These are phyloP conservation scores for Diadophis punctatus DNA, from an alignment of 2,113 vertebrate genomes.

Conservation along the genomic window DNA sequence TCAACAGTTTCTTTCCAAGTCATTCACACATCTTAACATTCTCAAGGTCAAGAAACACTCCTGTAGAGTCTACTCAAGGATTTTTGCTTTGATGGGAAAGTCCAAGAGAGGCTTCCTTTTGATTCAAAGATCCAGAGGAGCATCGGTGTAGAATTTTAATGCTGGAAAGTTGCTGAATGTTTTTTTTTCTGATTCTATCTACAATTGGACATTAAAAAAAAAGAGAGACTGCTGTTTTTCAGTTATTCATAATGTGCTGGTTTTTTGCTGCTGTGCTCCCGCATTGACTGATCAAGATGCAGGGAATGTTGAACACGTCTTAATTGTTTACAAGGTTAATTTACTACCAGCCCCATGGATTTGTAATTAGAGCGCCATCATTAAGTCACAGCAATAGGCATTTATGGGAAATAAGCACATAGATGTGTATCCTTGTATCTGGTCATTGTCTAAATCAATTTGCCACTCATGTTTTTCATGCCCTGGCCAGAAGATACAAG, in stretches of 20 bases:
- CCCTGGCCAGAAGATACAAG: not conserved
- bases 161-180: not conserved
- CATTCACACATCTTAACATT: not conserved
- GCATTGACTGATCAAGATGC: constrained; percentile 40
- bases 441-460: constrained; percentile 18
- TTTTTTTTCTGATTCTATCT: not conserved
- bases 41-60: not conserved
- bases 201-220: not conserved
- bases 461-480: not conserved
- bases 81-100: not conserved
- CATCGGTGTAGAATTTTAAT: not conserved
- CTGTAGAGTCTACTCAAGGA: not conserved
- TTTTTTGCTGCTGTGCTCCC: not conserved
- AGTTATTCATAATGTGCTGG: not conserved
- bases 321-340: constrained; percentile 42
- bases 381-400: constrained; percentile 25
- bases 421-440: constrained; percentile 25
- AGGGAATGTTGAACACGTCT: rapidly evolving
- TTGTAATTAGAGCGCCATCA: constrained; percentile 49
- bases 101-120: not conserved
- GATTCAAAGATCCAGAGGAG: not conserved
- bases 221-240: not conserved
- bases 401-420: constrained; percentile 28
- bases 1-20: not conserved
- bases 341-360: constrained; percentile 23